Conservation (phyloP, 2,113 vertebrate species). For the Apodemus speciosus region DNA sequence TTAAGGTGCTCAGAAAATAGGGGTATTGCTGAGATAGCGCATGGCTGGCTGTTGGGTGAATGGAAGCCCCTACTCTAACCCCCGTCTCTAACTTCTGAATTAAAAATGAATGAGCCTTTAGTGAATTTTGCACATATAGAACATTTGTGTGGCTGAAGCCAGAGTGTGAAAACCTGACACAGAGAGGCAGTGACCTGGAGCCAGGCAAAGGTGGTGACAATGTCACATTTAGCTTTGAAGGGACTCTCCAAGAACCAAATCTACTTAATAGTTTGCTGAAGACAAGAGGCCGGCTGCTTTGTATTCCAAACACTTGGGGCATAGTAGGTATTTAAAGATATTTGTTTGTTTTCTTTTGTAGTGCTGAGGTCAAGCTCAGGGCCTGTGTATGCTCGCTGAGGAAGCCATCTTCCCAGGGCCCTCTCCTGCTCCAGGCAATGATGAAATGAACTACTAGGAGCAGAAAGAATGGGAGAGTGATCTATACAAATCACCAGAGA, state of each 20-base stretch:
- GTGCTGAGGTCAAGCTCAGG: background rate
- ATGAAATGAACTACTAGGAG: background rate
- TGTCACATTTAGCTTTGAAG: background rate
- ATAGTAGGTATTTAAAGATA: background rate
- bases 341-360: background rate
- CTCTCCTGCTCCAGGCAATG: background rate
- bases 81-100: constrained; percentile 2
- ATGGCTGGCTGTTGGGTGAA: background rate
- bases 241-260: background rate
- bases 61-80: background rate
- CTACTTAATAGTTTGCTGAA: background rate
- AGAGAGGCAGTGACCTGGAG: too few species aligned
- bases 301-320: background rate
- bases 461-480: background rate
- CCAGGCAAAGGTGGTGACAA: too few species aligned
- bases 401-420: too few species aligned
- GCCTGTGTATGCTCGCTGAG: background rate
- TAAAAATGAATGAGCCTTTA: background rate
- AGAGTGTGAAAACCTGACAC: background rate
- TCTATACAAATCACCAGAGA: background rate
- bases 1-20: background rate
- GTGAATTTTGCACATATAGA: background rate
- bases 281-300: background rate
- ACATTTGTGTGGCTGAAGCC: background rate
- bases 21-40: background rate